Base-by-base conservation (phyloP, 1,140 invertebrate genomes). In the Nasonia giraulti region DNA sequence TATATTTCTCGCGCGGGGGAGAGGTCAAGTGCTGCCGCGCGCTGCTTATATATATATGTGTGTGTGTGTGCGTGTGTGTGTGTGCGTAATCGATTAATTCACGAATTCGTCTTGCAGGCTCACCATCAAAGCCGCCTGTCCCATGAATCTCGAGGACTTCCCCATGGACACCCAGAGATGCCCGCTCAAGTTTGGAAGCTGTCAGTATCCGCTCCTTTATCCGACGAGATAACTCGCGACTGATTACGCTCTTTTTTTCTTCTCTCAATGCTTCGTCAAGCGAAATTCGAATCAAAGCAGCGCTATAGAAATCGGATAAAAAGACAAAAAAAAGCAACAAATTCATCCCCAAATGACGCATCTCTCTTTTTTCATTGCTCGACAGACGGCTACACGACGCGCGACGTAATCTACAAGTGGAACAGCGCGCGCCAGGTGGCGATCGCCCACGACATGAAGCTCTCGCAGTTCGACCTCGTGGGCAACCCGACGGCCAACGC, bases 141-240 rank as follows among this genome's bases (percentile, higher is more conserved):
- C 97, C 4, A 98, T 99, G 98, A 96, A 97, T 91, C 92, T 99
- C 62, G 96, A 97, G 91, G 95, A 97, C 88, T 99, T 98, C 91
- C 98, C 98, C 0, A 98, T 98, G 96, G 97, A 98, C 91, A 96
- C 95, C 27, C 97, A 98, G 89, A 94, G 95, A 86, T 98, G 97
- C 91, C 97, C 97, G 5, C 92, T 98, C 1, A 95, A 96, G 91
- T 95, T 98, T 89, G 97, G 97, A 73, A 98, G 97, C 87, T 98
- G 97, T 98, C 94, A 96, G 96, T 96, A 47, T 55, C 12, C 31
- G 27, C 27, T 37, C 83, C 55, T 8, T 40, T 82, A 8, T 3
- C 10, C 27, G 23, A 20, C 66, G 47, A 17, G 47, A 50, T 10
- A 40, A 40, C 40, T 10, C 8, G 1, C 10, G 40, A 37, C 33